These are phyloP conservation scores for Corythaixoides concolor DNA, from an alignment of 2,113 vertebrate species.

Conservation along the genomic window DNA sequence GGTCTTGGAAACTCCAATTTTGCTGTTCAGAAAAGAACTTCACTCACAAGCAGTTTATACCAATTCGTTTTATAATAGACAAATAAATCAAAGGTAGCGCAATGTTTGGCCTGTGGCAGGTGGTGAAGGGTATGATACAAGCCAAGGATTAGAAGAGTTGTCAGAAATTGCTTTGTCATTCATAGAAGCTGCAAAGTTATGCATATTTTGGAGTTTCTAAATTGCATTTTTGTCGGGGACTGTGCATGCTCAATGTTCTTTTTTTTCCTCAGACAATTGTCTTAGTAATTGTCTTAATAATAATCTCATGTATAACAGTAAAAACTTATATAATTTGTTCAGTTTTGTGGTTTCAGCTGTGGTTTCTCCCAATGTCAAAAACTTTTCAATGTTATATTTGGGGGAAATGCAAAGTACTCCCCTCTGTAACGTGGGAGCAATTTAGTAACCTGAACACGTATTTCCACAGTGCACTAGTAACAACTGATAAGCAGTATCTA, in stretches of 20 bases:
- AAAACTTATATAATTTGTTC: background rate
- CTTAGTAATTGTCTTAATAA: background rate
- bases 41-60: background rate
- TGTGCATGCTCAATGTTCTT: accelerated
- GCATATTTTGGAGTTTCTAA: background rate
- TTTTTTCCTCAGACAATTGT: background rate
- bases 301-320: background rate
- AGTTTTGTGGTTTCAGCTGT: background rate
- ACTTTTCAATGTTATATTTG: background rate
- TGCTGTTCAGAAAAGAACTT: background rate
- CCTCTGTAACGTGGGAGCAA: background rate
- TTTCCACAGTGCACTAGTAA: background rate
- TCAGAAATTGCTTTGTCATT: background rate
- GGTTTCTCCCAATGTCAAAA: accelerated
- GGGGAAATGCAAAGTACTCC: background rate
- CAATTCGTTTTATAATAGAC: background rate
- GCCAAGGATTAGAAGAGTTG: background rate
- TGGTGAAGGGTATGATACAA: background rate
- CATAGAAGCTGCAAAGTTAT: background rate
- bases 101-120: background rate
- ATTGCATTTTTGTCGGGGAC: background rate
- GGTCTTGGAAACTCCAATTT: background rate
- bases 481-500: background rate
- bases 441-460: background rate
- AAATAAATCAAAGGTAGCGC: background rate